A percentile compares a stretch with the other conserved stretches of the same genome.
These are phyloP conservation scores for Spodoptera exigua DNA, from an alignment of 2,888 invertebrate species.

Conservation along the genomic window DNA sequence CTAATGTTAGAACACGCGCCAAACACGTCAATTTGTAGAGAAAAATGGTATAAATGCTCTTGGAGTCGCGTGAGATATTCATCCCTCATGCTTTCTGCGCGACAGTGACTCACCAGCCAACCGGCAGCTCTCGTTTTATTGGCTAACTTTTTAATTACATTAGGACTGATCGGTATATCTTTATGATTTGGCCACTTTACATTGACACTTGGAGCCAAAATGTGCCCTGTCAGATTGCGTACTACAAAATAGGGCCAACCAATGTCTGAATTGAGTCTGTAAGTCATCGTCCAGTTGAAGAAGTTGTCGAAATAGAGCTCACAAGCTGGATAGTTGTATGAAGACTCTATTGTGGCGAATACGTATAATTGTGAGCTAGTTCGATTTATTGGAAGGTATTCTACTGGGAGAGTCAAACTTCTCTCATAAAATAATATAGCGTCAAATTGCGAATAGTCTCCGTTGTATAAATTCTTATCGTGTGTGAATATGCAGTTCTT, in stretches of 20 bases:
- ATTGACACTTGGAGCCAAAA: conserved; percentile 67
- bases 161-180: conserved; percentile 41
- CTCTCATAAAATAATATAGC: conserved; percentile 67
- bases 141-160: conserved; percentile 60
- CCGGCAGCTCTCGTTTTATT: conserved; percentile 71
- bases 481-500: conserved; percentile 66
- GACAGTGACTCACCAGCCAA: conserved; percentile 72
- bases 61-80: conserved; percentile 69
- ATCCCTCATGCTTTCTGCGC: conserved; percentile 62
- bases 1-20: conserved; percentile 63
- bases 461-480: conserved; percentile 57
- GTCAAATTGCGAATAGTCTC: conserved; percentile 62
- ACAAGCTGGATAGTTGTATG: conserved; percentile 67
- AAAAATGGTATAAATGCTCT: conserved; percentile 69
- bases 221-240: conserved; percentile 57
- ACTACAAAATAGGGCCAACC: conserved; percentile 72
- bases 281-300: conserved; percentile 78
- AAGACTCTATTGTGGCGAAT: conserved; percentile 68
- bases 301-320: conserved; percentile 69
- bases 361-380: conserved; percentile 66
- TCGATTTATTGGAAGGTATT: conserved; percentile 56
- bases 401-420: conserved; percentile 37
- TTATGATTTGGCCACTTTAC: conserved; percentile 60
- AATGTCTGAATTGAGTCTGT: conserved; percentile 75
- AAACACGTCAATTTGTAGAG: conserved; percentile 70